Conservation (phyloP, 2,888 invertebrate species). For the Iphiclides podalirius region DNA sequence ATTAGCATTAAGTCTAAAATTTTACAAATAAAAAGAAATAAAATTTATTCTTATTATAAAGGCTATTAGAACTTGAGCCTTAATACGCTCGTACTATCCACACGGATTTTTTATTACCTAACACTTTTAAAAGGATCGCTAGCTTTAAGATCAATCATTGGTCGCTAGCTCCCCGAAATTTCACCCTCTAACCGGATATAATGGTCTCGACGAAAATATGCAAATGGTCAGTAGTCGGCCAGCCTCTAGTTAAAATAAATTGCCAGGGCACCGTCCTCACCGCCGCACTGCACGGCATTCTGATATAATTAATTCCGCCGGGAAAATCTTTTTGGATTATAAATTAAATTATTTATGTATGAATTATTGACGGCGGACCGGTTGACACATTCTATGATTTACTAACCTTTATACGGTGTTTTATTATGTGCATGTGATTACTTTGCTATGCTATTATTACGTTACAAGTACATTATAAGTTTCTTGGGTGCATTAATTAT, state of each 20-base stretch:
- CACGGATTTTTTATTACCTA: no score
- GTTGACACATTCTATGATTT: neutral
- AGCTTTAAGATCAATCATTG: no score
- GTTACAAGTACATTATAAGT: neutral
- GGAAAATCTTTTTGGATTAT: constrained; percentile 9
- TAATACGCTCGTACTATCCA: no score
- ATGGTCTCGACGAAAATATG: constrained; percentile 56
- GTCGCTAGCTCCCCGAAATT: neutral
- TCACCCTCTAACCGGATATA: neutral
- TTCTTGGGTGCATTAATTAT: no score
- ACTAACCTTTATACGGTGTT: no score
- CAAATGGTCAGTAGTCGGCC: constrained; percentile 50
- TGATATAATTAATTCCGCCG: constrained; percentile 17
- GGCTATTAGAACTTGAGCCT: no score
- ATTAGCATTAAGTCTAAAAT: no score
- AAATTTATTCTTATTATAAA: no score
- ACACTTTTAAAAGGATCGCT: no score
- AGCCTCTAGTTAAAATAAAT: constrained; percentile 60
- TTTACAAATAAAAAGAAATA: no score
- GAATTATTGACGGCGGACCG: neutral
- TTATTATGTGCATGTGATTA: no score
- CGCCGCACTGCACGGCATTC: constrained; percentile 37
- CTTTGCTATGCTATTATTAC: no score
- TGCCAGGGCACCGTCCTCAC: constrained; percentile 35
- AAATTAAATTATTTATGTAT: neutral